Evolutionary conservation across 2,113 vertebrate genomes (phyloP).

Genomic region (Gobius niger): DNA sequence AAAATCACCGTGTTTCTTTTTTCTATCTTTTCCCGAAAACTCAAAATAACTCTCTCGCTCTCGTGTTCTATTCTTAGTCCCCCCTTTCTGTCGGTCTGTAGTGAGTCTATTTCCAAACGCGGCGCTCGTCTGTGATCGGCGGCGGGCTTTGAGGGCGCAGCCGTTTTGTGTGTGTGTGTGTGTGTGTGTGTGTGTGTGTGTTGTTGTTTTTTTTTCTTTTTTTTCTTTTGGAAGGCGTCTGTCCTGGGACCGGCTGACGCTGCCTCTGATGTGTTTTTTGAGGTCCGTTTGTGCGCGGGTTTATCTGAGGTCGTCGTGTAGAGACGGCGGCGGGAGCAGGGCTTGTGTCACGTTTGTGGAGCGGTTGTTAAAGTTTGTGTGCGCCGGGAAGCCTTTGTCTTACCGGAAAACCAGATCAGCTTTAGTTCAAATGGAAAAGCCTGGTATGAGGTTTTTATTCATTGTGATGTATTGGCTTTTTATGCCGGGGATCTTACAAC

Average conservation of each 20-base stretch:
- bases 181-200: no score
- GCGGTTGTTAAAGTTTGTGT: no score
- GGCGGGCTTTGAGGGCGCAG: conserved; percentile 28
- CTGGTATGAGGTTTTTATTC: background rate
- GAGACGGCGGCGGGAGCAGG: conserved; percentile 10
- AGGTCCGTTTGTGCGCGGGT: conserved; percentile 35
- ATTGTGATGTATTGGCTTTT: no score
- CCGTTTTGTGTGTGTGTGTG: no score
- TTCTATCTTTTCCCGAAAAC: conserved; percentile 29
- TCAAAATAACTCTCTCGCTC: conserved; percentile 40
- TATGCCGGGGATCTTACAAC: no score
- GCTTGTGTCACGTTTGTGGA: conserved; percentile 30
- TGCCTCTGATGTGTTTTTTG: conserved; percentile 27
- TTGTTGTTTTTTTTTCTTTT: no score
- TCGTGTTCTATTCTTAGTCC: conserved; percentile 51
- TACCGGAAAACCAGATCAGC: background rate
- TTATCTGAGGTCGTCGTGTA: conserved; percentile 52
- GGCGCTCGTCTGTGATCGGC: conserved; percentile 30
- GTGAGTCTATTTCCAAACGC: conserved; percentile 45
- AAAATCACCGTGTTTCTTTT: background rate
- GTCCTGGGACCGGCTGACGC: conserved; percentile 40
- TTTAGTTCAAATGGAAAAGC: background rate
- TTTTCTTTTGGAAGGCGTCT: conserved; percentile 27
- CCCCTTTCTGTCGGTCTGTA: conserved; percentile 35
- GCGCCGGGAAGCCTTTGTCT: conserved; percentile 45